These are phyloP conservation scores for Anomalospiza imberbis DNA, from an alignment of 2,797 vertebrate species.

Conservation along the genomic window DNA sequence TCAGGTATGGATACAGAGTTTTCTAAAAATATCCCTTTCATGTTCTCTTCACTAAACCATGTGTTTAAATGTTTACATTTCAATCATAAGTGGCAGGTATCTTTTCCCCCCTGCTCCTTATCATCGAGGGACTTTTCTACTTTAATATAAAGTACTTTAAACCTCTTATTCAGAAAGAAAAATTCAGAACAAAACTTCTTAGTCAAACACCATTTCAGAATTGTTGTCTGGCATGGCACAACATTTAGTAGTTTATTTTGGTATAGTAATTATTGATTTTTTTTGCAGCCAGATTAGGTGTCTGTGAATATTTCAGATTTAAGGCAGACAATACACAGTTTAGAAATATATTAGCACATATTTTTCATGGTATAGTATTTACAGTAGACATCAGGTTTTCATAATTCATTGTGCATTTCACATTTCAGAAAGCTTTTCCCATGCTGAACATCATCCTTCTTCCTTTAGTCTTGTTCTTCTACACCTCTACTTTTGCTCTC, in stretches of 20 bases:
- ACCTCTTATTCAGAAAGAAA: neutral
- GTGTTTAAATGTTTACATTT: neutral
- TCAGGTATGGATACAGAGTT: neutral
- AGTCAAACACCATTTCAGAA: neutral
- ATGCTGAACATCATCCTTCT: neutral
- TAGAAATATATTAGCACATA: neutral
- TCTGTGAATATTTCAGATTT: neutral
- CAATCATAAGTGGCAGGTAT: neutral
- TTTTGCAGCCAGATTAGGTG: neutral
- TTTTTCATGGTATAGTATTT: neutral
- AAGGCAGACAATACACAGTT: conserved; percentile 7
- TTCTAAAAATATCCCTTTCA: neutral
- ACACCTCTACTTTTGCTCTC: neutral
- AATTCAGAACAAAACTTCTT: neutral
- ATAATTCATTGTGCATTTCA: neutral
- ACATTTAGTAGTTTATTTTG: neutral
- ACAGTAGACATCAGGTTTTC: neutral
- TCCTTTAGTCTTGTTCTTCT: neutral
- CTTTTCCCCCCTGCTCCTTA: neutral
- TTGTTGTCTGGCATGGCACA: neutral
- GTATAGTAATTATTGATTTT: neutral
- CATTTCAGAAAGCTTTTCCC: neutral
- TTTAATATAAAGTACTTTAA: conserved; percentile 54
- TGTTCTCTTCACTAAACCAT: neutral
- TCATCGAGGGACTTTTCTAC: neutral